Evolutionary conservation across 2,888 invertebrate species (phyloP).

Genomic region (Empis livida): DNA sequence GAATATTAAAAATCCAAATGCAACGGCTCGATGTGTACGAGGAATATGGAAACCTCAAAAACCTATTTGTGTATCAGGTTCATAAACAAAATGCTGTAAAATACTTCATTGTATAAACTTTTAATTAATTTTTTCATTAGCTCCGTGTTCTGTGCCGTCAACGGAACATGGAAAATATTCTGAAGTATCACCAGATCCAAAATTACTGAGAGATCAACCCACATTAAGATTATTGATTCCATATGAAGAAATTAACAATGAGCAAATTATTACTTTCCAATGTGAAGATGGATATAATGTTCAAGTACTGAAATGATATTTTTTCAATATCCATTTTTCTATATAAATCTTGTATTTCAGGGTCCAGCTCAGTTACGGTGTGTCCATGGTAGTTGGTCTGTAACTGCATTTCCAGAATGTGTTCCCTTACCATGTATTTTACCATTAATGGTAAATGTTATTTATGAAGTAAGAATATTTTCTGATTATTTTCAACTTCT

Average conservation of each 20-base stretch:
- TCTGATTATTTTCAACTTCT: neutral
- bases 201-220: conserved; percentile 25
- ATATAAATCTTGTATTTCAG: conserved; percentile 31
- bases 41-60: conserved; percentile 76
- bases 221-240: conserved; percentile 27
- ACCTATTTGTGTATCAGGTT: conserved; percentile 67
- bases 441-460: conserved; percentile 28
- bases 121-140: conserved; percentile 28
- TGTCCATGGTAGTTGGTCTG: conserved; percentile 73
- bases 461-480: conserved; percentile 25
- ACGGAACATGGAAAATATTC: conserved; percentile 56
- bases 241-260: conserved; percentile 45
- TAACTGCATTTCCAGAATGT: conserved; percentile 61
- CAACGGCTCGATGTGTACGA: conserved; percentile 66
- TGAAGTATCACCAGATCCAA: conserved; percentile 29
- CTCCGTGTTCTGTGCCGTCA: conserved; percentile 56
- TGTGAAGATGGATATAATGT: conserved; percentile 54
- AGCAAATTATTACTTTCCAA: conserved; percentile 60
- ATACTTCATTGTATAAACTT: conserved; percentile 1
- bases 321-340: neutral
- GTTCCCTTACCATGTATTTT: conserved; percentile 42
- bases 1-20: conserved; percentile 56
- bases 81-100: conserved; percentile 23
- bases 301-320: conserved; percentile 17
- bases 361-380: conserved; percentile 63